A percentile compares a stretch with the other conserved stretches of the same genome.
These are phyloP conservation scores for Pseudolaguvia tuberculata DNA, from an alignment of 2,113 vertebrate genomes.

Conservation along the genomic window DNA sequence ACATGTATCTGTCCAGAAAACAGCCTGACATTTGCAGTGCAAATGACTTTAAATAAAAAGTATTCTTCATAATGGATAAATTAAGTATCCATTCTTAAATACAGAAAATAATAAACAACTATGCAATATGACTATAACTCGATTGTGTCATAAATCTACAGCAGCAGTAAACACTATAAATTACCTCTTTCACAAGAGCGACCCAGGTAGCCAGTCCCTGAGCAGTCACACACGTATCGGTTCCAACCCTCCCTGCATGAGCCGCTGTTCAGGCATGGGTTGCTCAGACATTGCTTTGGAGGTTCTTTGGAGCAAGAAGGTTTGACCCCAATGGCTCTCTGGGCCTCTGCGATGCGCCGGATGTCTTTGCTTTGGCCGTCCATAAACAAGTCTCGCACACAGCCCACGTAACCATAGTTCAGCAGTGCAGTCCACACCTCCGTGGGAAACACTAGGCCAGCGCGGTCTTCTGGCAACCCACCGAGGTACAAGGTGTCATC, in stretches of 20 bases:
- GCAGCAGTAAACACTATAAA: conserved; percentile 29
- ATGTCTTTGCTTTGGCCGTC: conserved; percentile 99
- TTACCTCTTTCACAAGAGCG: conserved; percentile 94
- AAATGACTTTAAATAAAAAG: not conserved
- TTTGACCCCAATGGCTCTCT: conserved; percentile 93
- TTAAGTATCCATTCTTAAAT: conserved; percentile 29
- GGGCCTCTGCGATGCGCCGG: conserved; percentile 89
- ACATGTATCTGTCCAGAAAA: conserved; percentile 1
- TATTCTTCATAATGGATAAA: conserved; percentile 18
- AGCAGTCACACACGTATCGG: conserved; percentile 97
- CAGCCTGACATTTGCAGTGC: not conserved
- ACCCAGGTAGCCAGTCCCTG: conserved; percentile 92
- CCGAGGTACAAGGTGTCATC: conserved; percentile 94
- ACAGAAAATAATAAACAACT: not conserved
- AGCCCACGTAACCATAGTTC: conserved; percentile 97
- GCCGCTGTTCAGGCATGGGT: conserved; percentile 96
- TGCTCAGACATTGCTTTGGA: conserved; percentile 95
- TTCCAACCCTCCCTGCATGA: conserved; percentile 97
- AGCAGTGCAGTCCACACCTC: conserved; percentile 98
- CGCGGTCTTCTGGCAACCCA: conserved; percentile 92
- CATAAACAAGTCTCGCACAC: conserved; percentile 95
- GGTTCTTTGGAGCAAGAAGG: conserved; percentile 92
- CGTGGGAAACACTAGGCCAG: conserved; percentile 91
- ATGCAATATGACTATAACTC: not conserved
- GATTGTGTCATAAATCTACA: not conserved